Evolutionary conservation across 2,888 invertebrate genomes (phyloP), one percentile per base, ranked within the genome.

Genomic region (Blera fallax): DNA sequence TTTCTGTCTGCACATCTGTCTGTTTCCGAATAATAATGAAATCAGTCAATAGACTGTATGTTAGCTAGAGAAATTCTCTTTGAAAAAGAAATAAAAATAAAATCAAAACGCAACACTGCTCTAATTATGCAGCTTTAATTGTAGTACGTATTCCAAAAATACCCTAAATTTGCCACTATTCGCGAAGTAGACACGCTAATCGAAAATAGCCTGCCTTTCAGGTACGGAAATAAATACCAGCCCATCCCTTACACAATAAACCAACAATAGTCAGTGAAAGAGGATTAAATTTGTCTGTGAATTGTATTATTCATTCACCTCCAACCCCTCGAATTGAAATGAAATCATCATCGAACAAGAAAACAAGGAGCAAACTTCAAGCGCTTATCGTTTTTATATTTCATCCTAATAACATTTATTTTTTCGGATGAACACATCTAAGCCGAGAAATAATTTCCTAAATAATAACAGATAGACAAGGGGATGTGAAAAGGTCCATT

Each of bases 371-470:
- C 32, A 56, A 56, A 58, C 58, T 58, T 37, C 34, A 24, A 58
- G 58, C n/a, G 40, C 58, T 58, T 40, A 24, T 40, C 21, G 16
- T 24, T 58, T 21, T 21, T 58, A 40, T 58, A 21, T 37, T 14
- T 27, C 27, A 1, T 24, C 24, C 18, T 58, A 43, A 32, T 29
- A 43, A 43, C 43, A 18, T 69, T 69, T 69, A 32, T 40, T 34
- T 21, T 56, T 56, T 43, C 69, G 54, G 69, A 54, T 69, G 69
- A 69, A 32, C 54, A 69, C 69, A 69, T 56, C 40, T 69, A 69
- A 69, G 69, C 43, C 54, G 69, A 43, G 69, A 43, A 32, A 43
- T 40, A 69, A 69, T 69, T 56, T 54, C 52, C 69, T n/a, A 14
- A 40, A 40, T 18, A 16, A 32, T 2, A 29, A 54, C 29, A n/a